These are phyloP conservation scores for Microplitis manilae DNA, from an alignment of 2,888 invertebrate genomes.

Conservation along the genomic window DNA sequence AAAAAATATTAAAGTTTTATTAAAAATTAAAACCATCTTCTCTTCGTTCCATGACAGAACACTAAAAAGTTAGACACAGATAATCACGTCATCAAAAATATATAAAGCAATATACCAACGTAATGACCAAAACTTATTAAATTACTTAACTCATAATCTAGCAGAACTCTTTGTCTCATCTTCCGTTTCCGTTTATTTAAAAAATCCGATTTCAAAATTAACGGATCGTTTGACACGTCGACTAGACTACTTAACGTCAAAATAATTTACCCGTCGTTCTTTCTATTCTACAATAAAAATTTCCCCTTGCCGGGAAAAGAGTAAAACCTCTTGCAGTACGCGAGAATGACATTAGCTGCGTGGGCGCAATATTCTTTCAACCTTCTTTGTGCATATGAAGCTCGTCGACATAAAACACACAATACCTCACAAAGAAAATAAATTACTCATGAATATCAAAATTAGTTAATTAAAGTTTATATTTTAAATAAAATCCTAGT, in stretches of 20 bases:
- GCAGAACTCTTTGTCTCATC: constrained; percentile 26
- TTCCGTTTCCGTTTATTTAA: constrained; percentile 23
- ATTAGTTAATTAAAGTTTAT: not conserved
- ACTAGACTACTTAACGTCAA: not conserved
- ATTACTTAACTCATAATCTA: constrained; percentile 3
- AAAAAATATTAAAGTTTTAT: no score
- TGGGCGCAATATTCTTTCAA: constrained; percentile 29
- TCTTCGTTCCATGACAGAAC: no score
- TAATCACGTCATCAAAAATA: no score
- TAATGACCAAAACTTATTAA: not conserved
- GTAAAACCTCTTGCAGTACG: not conserved
- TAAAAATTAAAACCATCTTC: no score
- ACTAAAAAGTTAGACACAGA: no score
- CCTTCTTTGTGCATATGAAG: constrained; percentile 22
- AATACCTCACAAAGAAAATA: not conserved
- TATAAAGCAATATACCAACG: no score
- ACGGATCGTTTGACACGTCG: not conserved
- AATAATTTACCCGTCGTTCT: not conserved
- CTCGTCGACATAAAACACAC: not conserved
- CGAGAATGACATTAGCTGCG: constrained; percentile 12
- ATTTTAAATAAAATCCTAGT: not conserved
- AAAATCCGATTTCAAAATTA: constrained; percentile 5
- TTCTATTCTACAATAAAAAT: constrained; percentile 17
- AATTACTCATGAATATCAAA: constrained; percentile 4
- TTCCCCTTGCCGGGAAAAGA: constrained; percentile 4